Percentiles rank a stretch among this genome's conserved stretches.
Conservation (phyloP, 2,113 vertebrate species). For the Bubalus kerabau region DNA sequence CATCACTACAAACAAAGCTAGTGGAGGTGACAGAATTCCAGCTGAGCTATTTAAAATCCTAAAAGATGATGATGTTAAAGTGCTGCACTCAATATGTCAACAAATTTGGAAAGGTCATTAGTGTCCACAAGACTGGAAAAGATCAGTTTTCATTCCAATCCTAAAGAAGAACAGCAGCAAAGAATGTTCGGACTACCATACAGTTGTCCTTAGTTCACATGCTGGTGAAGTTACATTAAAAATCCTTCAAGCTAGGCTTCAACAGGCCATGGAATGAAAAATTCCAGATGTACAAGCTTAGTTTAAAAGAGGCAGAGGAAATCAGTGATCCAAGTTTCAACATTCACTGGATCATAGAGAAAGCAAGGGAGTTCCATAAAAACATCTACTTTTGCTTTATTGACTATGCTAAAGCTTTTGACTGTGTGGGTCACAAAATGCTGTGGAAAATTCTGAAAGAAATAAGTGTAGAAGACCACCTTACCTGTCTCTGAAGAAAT, state of each 20-base stretch:
- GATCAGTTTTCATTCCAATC: not conserved
- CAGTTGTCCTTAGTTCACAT: not conserved
- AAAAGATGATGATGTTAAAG: not conserved
- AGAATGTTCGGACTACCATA: not conserved
- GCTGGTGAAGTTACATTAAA: not conserved
- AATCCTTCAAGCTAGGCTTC: not conserved
- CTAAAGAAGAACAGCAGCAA: not conserved
- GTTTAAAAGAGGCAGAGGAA: not conserved
- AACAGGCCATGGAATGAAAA: not conserved
- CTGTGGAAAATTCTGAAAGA: not conserved
- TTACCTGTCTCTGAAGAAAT: not conserved
- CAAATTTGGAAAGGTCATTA: not conserved
- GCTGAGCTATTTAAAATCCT: not conserved
- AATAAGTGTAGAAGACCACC: not conserved
- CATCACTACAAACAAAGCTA: not conserved
- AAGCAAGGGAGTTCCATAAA: not conserved
- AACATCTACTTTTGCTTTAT: not conserved
- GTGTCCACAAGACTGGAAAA: not conserved
- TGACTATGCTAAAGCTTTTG: not conserved
- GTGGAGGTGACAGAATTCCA: not conserved
- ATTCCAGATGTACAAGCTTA: not conserved
- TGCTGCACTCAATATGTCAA: not conserved
- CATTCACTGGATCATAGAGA: not conserved
- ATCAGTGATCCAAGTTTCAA: not conserved
- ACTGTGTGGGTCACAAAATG: not conserved